Evolutionary conservation across 2,888 invertebrate species (phyloP).

Genomic region (Ennomos quercinarius): DNA sequence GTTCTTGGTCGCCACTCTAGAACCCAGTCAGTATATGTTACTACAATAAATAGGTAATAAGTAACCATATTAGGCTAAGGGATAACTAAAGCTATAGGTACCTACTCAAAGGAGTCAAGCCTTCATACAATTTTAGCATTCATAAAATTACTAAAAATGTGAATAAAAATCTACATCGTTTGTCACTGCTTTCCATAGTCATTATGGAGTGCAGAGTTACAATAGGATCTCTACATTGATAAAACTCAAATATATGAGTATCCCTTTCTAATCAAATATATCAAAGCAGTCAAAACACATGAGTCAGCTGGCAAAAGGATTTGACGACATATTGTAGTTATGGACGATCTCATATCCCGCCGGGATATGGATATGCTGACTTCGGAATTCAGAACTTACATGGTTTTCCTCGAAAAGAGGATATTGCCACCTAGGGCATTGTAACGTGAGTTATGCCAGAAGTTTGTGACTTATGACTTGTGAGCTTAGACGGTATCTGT

Average conservation of each 20-base stretch:
- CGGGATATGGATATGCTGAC: constrained; percentile 34
- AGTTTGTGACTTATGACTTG: constrained; percentile 20
- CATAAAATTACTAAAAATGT: no score
- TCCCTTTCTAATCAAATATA: constrained; percentile 16
- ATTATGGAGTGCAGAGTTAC: no score
- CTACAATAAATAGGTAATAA: no score
- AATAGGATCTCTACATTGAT: neutral
- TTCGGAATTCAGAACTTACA: constrained; percentile 28
- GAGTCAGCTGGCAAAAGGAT: constrained; percentile 34
- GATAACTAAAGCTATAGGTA: no score
- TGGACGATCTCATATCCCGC: constrained; percentile 32
- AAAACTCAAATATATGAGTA: neutral
- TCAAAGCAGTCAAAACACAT: constrained; percentile 13
- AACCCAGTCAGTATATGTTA: no score
- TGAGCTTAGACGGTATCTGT: no score
- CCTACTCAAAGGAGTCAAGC: no score
- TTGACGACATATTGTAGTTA: constrained; percentile 36
- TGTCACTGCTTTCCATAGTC: no score
- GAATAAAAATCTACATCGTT: no score
- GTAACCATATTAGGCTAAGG: no score
- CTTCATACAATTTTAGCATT: no score
- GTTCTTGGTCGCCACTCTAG: no score
- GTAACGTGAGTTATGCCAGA: constrained; percentile 19
- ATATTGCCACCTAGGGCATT: constrained; percentile 27
- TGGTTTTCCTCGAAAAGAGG: constrained; percentile 23